phyloP scores from a whole-genome alignment of 37 sponge, comb jelly and placozoan species.

The Corticium candelabrum region DNA sequence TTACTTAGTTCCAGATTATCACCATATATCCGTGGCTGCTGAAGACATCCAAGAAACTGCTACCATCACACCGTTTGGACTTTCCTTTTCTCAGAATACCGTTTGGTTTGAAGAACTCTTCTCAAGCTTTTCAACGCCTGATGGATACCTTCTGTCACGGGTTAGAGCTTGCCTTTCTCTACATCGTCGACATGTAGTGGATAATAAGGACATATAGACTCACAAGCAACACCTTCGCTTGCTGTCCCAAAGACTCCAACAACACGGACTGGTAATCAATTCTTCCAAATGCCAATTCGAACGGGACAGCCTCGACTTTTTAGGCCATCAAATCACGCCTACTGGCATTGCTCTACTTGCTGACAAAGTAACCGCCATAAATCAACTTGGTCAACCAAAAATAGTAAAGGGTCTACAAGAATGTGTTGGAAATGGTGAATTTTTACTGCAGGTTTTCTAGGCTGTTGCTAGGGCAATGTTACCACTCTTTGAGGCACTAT shows the following conservation, averaged over 20 bases:
- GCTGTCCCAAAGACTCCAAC: conserved; percentile 20
- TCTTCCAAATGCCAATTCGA: conserved; percentile 20
- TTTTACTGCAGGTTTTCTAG: conserved; percentile 19
- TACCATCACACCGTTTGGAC: too few relatives aligned
- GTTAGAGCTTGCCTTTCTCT: too few relatives aligned
- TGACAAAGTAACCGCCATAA: conserved; percentile 20
- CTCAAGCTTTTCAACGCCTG: conserved; percentile 36
- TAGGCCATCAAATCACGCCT: conserved; percentile 21
- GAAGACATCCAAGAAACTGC: too few relatives aligned
- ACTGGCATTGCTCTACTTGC: conserved; percentile 21
- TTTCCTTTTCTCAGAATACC: conserved; percentile 19
- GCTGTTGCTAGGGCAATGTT: conserved; percentile 18
- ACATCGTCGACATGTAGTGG: too few relatives aligned
- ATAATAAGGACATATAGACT: conserved; percentile 9
- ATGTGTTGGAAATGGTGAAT: conserved; percentile 29
- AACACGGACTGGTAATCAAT: conserved; percentile 26
- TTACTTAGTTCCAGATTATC: too few relatives aligned
- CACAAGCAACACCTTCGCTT: conserved; percentile 20
- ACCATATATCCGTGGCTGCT: too few relatives aligned
- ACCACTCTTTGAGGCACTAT: conserved; percentile 24
- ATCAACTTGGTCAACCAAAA: conserved; percentile 14
- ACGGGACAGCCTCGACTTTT: conserved; percentile 12
- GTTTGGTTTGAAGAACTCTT: conserved; percentile 20
- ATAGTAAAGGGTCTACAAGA: conserved; percentile 18
- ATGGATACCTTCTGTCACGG: conserved; percentile 36